These are phyloP conservation scores for Mechanitis messenoides DNA, from an alignment of 2,888 invertebrate species.

Conservation along the genomic window DNA sequence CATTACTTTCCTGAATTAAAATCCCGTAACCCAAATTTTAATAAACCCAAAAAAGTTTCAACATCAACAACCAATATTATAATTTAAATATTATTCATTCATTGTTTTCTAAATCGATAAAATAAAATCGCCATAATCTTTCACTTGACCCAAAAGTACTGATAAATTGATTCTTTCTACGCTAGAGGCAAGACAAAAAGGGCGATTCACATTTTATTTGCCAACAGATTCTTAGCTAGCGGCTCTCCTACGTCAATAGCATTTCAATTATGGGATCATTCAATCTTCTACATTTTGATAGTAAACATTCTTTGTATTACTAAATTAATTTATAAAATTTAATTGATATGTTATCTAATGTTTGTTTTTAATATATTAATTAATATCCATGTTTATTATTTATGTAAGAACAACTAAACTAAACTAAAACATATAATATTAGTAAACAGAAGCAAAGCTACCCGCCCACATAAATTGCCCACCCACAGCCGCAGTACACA, in stretches of 20 bases:
- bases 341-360: no score
- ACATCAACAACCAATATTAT: no score
- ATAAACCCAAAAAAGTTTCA: no score
- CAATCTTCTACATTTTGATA: conserved; percentile 2
- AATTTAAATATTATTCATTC: no score
- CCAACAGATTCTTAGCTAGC: conserved; percentile 57
- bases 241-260: conserved; percentile 56
- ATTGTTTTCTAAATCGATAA: no score
- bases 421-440: conserved; percentile 1
- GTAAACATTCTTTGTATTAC: background rate
- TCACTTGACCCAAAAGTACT: conserved; percentile 45
- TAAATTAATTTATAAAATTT: no score
- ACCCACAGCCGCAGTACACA: conserved; percentile 21
- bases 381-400: background rate
- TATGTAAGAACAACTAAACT: background rate
- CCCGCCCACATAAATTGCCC: conserved; percentile 26
- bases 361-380: background rate
- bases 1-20: no score
- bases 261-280: conserved; percentile 48
- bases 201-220: conserved; percentile 67
- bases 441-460: conserved; percentile 9
- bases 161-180: conserved; percentile 71
- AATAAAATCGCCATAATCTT: conserved; percentile 26
- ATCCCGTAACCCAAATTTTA: no score
- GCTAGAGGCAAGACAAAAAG: conserved; percentile 65